These are phyloP conservation scores for Pasiphila rectangulata DNA, from an alignment of 2,888 invertebrate species.

Conservation along the genomic window DNA sequence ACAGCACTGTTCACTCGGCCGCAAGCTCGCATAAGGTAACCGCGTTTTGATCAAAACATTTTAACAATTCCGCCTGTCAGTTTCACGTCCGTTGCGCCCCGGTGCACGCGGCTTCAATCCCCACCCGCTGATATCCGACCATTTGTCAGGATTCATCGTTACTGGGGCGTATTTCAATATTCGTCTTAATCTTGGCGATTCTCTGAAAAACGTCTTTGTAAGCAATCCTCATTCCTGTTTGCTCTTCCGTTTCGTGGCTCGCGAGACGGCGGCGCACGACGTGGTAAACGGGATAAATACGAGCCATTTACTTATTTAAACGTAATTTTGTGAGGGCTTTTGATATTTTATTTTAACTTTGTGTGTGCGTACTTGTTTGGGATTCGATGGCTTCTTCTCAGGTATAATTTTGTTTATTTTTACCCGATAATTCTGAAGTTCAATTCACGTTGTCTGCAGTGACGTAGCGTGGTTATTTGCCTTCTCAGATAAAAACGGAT, in stretches of 20 bases:
- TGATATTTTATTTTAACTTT: too few species aligned
- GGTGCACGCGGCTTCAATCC: background rate
- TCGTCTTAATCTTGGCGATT: conserved; percentile 39
- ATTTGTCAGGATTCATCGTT: conserved; percentile 35
- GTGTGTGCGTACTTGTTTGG: too few species aligned
- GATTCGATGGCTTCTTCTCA: too few species aligned
- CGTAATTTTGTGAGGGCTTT: conserved; percentile 12
- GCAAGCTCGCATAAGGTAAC: too few species aligned
- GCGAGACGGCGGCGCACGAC: conserved; percentile 23
- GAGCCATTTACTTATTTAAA: conserved; percentile 16
- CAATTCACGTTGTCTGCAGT: too few species aligned
- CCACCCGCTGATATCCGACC: conserved; percentile 19
- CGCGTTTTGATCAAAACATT: too few species aligned
- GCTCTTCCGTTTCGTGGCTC: conserved; percentile 26
- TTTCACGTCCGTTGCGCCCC: background rate
- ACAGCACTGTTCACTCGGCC: too few species aligned
- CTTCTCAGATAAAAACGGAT: too few species aligned
- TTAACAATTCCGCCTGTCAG: too few species aligned
- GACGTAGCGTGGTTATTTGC: too few species aligned
- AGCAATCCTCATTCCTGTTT: conserved; percentile 37
- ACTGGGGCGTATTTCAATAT: conserved; percentile 44
- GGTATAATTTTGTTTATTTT: too few species aligned
- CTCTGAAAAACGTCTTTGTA: conserved; percentile 38
- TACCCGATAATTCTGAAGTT: too few species aligned
- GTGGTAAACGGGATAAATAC: conserved; percentile 19